These are phyloP conservation scores for Papilio protenor DNA, from an alignment of 2,888 invertebrate genomes.

Conservation along the genomic window DNA sequence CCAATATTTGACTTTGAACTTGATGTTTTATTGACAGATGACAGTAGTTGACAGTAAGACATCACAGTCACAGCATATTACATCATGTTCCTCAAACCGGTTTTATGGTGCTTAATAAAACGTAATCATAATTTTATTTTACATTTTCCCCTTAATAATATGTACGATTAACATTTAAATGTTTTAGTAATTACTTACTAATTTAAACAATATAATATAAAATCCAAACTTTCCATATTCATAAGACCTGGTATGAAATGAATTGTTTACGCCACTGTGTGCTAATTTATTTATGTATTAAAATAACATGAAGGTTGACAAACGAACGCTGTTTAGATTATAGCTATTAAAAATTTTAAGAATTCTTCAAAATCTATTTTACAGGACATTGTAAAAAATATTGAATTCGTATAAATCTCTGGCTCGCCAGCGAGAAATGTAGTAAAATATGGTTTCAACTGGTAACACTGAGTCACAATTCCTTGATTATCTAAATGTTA, in stretches of 20 bases:
- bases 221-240: not conserved
- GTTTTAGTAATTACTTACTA: too few species aligned
- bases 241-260: too few species aligned
- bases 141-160: too few species aligned
- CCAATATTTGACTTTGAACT: conserved; percentile 17
- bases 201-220: too few species aligned
- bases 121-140: not conserved
- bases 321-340: not conserved
- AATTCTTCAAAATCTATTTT: not conserved
- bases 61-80: not conserved
- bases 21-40: not conserved
- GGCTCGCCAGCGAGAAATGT: conserved; percentile 7
- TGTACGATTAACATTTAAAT: too few species aligned
- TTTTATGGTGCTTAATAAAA: not conserved
- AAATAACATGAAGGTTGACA: not conserved
- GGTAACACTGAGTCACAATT: conserved; percentile 72
- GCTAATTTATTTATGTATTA: not conserved
- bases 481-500: conserved; percentile 80
- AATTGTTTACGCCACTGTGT: not conserved
- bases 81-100: not conserved
- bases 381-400: not conserved
- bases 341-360: not conserved
- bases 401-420: not conserved
- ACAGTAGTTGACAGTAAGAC: not conserved
- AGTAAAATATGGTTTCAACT: conserved; percentile 47